Base-by-base conservation (phyloP, 2,797 vertebrate genomes). In the Muscicapa striata region DNA sequence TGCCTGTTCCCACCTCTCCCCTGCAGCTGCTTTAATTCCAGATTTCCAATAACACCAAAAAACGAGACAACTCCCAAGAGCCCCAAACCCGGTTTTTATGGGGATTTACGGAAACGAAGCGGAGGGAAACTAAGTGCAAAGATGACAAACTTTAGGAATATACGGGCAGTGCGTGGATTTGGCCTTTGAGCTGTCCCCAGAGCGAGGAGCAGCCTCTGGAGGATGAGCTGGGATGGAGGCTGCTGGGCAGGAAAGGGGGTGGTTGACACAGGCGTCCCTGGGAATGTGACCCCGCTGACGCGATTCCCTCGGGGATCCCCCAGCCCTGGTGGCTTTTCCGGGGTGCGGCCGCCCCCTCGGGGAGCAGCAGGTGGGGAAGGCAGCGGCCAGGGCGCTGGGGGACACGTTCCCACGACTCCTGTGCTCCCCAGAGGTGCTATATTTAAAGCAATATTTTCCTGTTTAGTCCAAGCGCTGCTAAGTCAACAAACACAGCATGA, bases 361-460 rank as follows among this genome's bases (percentile, higher is more conserved):
- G 70, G 75, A 91, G n/a, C 87, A 24, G 87, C 87, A 92, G 93
- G 91, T 93, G 89, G 82, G 73, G 78, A 68, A 92, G 87, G 70
- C 66, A 64, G 89, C 2, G 5, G 64, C 36, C 10, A 0, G 83
- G 75, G 78, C 13, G 15, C 36, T 1, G 15, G 54, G 84, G 84
- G 48, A 58, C 15, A 0, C 0, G 15, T 94, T 96, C 96, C 92
- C 96, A 96, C 68, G 94, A 24, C 93, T 83, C 69, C 61, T 27
- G 5, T 4, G 43, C 75, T 90, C 92, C 80, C 29, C 46, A 45
- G 80, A 96, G 84, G 95, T 92, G 89, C 94, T 95, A 59, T 92
- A 90, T 96, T 95, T 95, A 92, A 92, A 91, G 94, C 95, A 92
- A 78, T 89, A 89, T 94, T 96, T 93, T 94, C 92, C 94, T 91